A percentile compares a stretch with the other conserved stretches of the same genome.
These are phyloP conservation scores for Bugula neritina DNA, from an alignment of 2,888 invertebrate genomes.

Conservation along the genomic window DNA sequence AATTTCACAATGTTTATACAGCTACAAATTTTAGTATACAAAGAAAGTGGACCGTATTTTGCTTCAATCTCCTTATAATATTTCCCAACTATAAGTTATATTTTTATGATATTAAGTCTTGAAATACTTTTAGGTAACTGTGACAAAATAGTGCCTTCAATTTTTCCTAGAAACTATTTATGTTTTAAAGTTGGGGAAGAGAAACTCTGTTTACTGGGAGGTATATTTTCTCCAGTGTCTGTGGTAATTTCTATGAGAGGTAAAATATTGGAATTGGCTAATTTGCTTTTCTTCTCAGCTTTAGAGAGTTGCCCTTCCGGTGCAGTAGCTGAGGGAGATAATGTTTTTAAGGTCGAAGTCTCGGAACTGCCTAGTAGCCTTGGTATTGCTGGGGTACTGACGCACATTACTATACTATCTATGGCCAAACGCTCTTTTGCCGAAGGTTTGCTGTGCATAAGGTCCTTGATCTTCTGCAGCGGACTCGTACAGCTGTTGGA, in stretches of 20 bases:
- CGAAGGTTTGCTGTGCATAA: neutral
- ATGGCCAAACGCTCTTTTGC: neutral
- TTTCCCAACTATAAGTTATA: too few species aligned
- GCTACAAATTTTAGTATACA: too few species aligned
- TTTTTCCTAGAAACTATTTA: too few species aligned
- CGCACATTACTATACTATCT: conserved; percentile 10
- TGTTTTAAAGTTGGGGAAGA: neutral
- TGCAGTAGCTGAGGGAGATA: neutral
- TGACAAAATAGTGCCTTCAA: too few species aligned
- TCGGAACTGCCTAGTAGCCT: neutral
- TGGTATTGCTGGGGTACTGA: neutral
- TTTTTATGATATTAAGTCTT: too few species aligned
- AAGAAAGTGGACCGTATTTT: too few species aligned
- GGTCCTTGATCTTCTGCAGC: neutral
- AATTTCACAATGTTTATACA: too few species aligned
- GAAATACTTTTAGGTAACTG: too few species aligned
- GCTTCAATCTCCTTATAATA: too few species aligned
- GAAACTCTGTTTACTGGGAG: conserved; percentile 1
- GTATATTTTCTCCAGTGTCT: conserved; percentile 4
- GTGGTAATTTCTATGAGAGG: conserved; percentile 7
- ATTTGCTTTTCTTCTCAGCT: neutral
- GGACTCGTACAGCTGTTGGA: neutral
- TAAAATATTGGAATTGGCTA: neutral
- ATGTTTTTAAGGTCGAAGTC: neutral
- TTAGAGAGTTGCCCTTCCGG: too few species aligned